A percentile compares a stretch with the other conserved stretches of the same genome.
Evolutionary conservation across 2,113 vertebrate genomes (phyloP).

Genomic region (Pandion haliaetus): DNA sequence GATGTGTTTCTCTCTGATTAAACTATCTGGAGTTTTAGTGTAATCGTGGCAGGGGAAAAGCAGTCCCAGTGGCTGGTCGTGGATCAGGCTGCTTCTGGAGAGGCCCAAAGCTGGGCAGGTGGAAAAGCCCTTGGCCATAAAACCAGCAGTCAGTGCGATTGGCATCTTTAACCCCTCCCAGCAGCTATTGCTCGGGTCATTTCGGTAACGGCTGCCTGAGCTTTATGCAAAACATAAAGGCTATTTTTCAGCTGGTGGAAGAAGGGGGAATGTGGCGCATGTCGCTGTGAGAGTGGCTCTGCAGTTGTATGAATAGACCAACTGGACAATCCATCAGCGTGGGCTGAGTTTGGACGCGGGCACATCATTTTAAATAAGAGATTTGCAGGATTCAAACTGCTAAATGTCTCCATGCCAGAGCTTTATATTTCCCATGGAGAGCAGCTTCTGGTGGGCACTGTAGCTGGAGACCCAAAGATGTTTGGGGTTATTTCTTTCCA

Average conservation of each 20-base stretch:
- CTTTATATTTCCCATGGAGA: rapidly evolving
- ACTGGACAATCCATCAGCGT: background rate
- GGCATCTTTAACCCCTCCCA: background rate
- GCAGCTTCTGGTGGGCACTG: background rate
- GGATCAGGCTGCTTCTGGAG: background rate
- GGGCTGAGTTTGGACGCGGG: background rate
- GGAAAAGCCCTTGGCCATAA: background rate
- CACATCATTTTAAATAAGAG: background rate
- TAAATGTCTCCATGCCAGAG: background rate
- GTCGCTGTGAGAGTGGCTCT: background rate
- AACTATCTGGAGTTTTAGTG: background rate
- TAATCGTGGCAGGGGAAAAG: background rate
- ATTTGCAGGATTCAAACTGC: background rate
- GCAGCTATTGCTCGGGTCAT: background rate
- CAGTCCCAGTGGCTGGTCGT: background rate
- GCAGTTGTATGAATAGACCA: background rate
- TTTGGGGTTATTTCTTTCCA: background rate
- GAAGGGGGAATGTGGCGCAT: background rate
- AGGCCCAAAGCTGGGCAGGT: background rate
- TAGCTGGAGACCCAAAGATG: rapidly evolving
- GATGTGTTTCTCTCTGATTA: background rate
- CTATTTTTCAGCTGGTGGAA: background rate
- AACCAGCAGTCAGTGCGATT: rapidly evolving
- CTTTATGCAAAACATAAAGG: background rate
- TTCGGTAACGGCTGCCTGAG: background rate